phyloP scores from a whole-genome alignment of 2,888 invertebrate genomes.

The Drosophila multiciliata region DNA sequence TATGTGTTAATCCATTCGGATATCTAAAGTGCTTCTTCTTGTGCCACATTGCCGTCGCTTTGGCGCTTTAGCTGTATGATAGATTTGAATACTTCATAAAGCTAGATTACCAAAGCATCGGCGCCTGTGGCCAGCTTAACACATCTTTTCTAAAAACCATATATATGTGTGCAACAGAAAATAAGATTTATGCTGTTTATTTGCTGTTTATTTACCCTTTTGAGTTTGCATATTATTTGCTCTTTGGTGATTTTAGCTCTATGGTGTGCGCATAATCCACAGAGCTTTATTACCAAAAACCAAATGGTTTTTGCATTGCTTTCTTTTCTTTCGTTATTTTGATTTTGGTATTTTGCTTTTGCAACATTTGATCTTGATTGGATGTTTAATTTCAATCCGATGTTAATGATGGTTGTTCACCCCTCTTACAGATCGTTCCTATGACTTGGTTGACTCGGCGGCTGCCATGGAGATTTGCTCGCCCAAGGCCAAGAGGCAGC shows the following conservation, averaged over 20 bases:
- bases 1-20: not conserved
- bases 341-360: conserved; percentile 26
- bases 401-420: not conserved
- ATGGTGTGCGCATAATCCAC: conserved; percentile 87
- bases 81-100: conserved; percentile 91
- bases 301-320: conserved; percentile 85
- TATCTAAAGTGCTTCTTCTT: not conserved
- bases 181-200: conserved; percentile 10
- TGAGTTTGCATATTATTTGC: conserved; percentile 85
- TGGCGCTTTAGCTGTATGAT: conserved; percentile 96
- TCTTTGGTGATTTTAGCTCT: conserved; percentile 92
- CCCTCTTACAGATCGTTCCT: conserved; percentile 80
- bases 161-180: not conserved
- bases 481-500: conserved; percentile 83
- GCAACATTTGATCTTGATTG: not conserved
- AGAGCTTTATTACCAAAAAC: conserved; percentile 91
- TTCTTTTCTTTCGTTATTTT: conserved; percentile 29
- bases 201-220: conserved; percentile 49
- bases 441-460: conserved; percentile 82
- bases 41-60: conserved; percentile 88
- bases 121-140: conserved; percentile 78
- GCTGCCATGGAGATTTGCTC: conserved; percentile 82
- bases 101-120: conserved; percentile 97
- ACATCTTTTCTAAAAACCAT: not conserved
- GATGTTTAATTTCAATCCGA: not conserved